Evolutionary conservation across 2,888 invertebrate species (phyloP).

Genomic region (Lithophane socia): DNA sequence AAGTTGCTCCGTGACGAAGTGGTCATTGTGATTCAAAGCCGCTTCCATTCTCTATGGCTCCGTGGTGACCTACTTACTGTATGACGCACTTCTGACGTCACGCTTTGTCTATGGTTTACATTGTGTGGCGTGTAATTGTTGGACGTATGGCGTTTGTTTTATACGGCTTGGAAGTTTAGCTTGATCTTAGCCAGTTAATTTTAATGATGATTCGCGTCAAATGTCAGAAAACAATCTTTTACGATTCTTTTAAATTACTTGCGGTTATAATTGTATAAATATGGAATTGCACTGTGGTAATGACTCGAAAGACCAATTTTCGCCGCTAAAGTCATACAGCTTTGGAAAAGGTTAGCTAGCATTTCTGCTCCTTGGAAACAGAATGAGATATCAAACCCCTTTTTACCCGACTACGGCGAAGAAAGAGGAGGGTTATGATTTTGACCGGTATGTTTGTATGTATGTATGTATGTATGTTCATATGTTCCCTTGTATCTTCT

Average conservation of each 20-base stretch:
- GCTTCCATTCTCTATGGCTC: conserved; percentile 53
- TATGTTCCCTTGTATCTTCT: too few relatives aligned
- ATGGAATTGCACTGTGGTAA: neutral
- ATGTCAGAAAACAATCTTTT: neutral
- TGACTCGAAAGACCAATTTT: neutral
- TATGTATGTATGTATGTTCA: too few relatives aligned
- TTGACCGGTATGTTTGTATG: too few relatives aligned
- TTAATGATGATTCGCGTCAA: neutral
- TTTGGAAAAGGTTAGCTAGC: neutral
- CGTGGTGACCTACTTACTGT: conserved; percentile 72
- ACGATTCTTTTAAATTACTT: neutral
- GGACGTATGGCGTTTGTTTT: conserved; percentile 48
- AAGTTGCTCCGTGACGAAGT: conserved; percentile 53
- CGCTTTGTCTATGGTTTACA: conserved; percentile 67
- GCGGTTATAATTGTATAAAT: neutral
- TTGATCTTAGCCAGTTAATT: conserved; percentile 25
- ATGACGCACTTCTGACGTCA: conserved; percentile 78
- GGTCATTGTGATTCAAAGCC: conserved; percentile 61
- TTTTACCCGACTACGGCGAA: too few relatives aligned
- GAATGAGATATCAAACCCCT: neutral
- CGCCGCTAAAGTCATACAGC: too few relatives aligned
- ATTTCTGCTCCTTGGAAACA: neutral
- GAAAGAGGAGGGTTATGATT: too few relatives aligned
- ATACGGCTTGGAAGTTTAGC: conserved; percentile 27
- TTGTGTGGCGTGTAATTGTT: conserved; percentile 64